Evolutionary conservation across 2,888 invertebrate species (phyloP), one percentile per base, ranked within the genome.

Genomic region (Nemotelus pantherinus): DNA sequence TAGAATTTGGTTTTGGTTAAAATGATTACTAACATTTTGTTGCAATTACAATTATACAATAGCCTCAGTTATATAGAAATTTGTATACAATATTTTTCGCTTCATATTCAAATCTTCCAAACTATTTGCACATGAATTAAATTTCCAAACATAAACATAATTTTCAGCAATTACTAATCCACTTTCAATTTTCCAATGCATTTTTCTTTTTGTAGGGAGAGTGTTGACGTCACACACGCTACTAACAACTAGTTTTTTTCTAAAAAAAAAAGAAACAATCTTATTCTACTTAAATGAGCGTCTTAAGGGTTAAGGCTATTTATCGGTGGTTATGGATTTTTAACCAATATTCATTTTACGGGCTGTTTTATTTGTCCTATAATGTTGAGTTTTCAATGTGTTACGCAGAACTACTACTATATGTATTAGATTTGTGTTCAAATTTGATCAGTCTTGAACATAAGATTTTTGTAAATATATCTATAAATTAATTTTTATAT

Each of bases 171-270:
- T 41, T 60, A 65, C 65, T 65, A 65, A 65, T 65, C 44, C 45
- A 39, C 60, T 60, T 39, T 60, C 60, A 60, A 60, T 4, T 60
- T 43, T 60, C 41, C 41, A 39, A 25, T 25, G 25, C 5, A 50
- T 25, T 67, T 77, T 77, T 77, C 77, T 77, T 67, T 76, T 77
- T 77, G 77, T 77, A 77, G 77, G 77, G 70, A 50, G 63, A 70
- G 10, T 79, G 79, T 79, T 79, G 78, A 77, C 77, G 70, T 78
- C 79, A 75, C 78, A 78, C 64, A 53, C 10, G 41, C 63, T 76
- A 76, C 76, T 67, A 76, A 77, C 70, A 58, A 76, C 43, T 75
- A 75, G 67, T 41, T 43, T 25, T 63, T 41, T 63, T 63, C 1
- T 53, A 0, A 44, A 65, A 63, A 39, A 63, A 63, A 63, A 25